Evolutionary conservation across 2,888 invertebrate species (phyloP).

Genomic region (Dicranocentrus wangi): DNA sequence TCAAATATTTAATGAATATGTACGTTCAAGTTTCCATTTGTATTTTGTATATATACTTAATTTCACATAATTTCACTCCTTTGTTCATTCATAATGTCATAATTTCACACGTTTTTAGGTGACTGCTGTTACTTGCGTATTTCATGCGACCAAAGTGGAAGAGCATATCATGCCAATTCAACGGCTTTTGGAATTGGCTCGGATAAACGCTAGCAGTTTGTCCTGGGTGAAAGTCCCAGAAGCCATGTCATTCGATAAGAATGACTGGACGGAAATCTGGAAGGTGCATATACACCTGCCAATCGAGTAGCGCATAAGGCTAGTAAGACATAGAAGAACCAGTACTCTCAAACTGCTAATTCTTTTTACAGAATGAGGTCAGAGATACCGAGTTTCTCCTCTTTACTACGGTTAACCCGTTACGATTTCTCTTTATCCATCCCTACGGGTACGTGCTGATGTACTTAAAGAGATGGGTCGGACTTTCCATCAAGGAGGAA

Average conservation of each 20-base stretch:
- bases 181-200: constrained; percentile 47
- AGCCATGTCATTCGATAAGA: constrained; percentile 47
- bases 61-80: no score
- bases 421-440: constrained; percentile 51
- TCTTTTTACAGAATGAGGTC: constrained; percentile 59
- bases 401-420: constrained; percentile 56
- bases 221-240: constrained; percentile 56
- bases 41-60: no score
- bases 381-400: constrained; percentile 54
- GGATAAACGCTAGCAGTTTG: constrained; percentile 52
- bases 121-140: constrained; percentile 48
- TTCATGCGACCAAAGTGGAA: constrained; percentile 50
- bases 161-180: constrained; percentile 49
- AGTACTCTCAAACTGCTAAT: constrained; percentile 39
- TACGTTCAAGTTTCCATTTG: constrained; percentile 28
- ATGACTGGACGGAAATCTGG: constrained; percentile 46
- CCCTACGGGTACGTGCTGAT: constrained; percentile 44
- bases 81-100: no score
- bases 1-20: constrained; percentile 65
- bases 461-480: constrained; percentile 36
- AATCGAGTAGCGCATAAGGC: no score
- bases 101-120: constrained; percentile 27
- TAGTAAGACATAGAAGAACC: constrained; percentile 35
- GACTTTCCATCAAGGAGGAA: constrained; percentile 29
- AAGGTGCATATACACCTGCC: constrained; percentile 44